A percentile compares a stretch with the other conserved stretches of the same genome.
phyloP scores from a whole-genome alignment of 2,113 vertebrate species.

The Scomber colias region DNA sequence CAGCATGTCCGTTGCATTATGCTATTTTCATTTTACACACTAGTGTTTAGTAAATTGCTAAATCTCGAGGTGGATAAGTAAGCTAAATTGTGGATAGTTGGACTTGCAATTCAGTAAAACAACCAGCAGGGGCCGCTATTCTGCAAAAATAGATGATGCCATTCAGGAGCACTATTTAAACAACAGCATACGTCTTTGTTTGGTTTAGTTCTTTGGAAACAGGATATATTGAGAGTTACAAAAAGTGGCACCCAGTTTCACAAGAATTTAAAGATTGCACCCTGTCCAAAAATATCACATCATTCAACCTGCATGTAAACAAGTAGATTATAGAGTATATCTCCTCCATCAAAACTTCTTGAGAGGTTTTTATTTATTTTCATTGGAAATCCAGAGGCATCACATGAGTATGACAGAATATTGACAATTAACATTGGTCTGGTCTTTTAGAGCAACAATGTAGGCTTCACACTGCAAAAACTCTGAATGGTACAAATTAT shows the following conservation, averaged over 20 bases:
- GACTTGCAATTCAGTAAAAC: constrained; percentile 26
- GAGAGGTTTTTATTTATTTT: not conserved
- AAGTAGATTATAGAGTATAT: not conserved
- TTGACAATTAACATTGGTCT: not conserved
- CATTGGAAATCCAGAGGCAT: not conserved
- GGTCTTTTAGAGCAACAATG: not conserved
- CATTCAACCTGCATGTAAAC: not conserved
- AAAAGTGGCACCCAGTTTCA: not conserved
- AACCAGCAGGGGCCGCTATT: constrained; percentile 58
- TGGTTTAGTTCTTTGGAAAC: not conserved
- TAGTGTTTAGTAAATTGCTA: constrained; percentile 59
- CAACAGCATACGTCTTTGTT: not conserved
- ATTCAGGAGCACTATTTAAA: not conserved
- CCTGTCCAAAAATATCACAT: not conserved
- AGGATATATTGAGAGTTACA: not conserved
- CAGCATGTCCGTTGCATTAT: constrained; percentile 28
- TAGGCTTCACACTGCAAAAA: no score
- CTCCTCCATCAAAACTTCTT: not conserved
- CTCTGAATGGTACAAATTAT: no score
- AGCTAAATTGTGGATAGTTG: constrained; percentile 57
- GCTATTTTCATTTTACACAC: constrained; percentile 31
- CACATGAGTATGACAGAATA: not conserved
- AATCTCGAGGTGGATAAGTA: constrained; percentile 63
- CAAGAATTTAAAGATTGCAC: not conserved
- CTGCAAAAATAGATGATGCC: not conserved